Evolutionary conservation across 2,113 vertebrate genomes (phyloP).

Genomic region (Halichoeres trimaculatus): DNA sequence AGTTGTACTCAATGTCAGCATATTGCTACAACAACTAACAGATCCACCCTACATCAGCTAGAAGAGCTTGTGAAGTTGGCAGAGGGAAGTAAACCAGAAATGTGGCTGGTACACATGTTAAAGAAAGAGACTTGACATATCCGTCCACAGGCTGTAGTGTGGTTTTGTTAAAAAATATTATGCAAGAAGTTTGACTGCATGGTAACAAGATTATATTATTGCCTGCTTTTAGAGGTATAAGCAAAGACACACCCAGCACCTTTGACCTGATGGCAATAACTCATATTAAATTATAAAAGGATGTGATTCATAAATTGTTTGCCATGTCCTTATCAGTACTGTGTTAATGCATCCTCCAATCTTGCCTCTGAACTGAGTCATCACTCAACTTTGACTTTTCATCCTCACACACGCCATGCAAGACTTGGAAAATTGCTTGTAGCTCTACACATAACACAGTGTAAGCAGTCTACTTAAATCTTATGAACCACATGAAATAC

Average conservation of each 20-base stretch:
- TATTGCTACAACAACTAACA: no score
- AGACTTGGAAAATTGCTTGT: background rate
- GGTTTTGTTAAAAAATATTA: background rate
- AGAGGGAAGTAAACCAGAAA: conserved; percentile 20
- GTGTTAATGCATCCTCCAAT: background rate
- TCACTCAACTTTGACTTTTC: background rate
- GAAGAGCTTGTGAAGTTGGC: conserved; percentile 21
- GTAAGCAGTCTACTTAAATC: background rate
- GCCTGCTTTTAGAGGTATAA: background rate
- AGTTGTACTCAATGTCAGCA: no score
- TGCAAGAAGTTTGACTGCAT: background rate
- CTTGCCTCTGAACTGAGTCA: conserved; percentile 31
- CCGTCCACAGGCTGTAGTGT: background rate
- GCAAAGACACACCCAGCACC: conserved; percentile 51
- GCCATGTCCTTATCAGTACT: conserved; percentile 44
- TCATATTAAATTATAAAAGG: conserved; percentile 38
- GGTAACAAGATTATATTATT: background rate
- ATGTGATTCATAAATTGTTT: conserved; percentile 36
- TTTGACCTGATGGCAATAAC: conserved; percentile 37
- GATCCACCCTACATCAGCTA: background rate
- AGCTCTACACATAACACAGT: background rate
- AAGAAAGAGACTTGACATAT: background rate
- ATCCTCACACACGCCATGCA: background rate
- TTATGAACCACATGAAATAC: background rate
- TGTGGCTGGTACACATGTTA: background rate